A percentile compares a stretch with the other conserved stretches of the same genome.
These are phyloP conservation scores for Belgica antarctica DNA, from an alignment of 2,888 invertebrate species.

Conservation along the genomic window DNA sequence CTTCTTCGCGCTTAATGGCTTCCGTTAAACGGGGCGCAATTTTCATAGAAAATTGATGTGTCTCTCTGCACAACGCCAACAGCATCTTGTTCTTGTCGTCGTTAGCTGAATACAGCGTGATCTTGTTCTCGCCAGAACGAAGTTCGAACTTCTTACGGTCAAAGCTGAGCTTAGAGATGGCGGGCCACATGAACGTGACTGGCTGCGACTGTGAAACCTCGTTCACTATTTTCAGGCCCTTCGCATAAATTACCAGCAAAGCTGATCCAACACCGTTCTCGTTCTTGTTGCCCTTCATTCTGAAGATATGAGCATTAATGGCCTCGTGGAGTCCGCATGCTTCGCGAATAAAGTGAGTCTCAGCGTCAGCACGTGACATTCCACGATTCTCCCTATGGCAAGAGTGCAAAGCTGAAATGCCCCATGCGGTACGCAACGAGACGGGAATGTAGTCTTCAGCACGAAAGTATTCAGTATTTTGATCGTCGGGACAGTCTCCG, in stretches of 20 bases:
- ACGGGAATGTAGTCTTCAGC: conserved; percentile 82
- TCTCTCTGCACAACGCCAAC: conserved; percentile 81
- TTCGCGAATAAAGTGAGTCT: conserved; percentile 84
- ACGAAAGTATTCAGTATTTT: conserved; percentile 65
- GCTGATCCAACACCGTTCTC: conserved; percentile 76
- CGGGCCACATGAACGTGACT: conserved; percentile 89
- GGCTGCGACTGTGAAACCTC: conserved; percentile 65
- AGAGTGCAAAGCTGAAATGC: conserved; percentile 61
- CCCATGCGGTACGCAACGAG: conserved; percentile 60
- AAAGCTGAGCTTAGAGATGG: conserved; percentile 91
- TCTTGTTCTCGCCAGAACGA: conserved; percentile 81
- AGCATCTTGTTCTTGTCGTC: conserved; percentile 93
- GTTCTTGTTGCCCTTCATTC: conserved; percentile 73
- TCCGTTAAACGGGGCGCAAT: conserved; percentile 82
- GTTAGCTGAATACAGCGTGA: conserved; percentile 84
- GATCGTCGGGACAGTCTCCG: conserved; percentile 70
- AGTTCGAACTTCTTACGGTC: conserved; percentile 98
- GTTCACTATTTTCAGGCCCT: conserved; percentile 83
- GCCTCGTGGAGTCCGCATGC: conserved; percentile 79
- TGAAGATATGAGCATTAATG: conserved; percentile 84
- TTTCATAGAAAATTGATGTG: conserved; percentile 94
- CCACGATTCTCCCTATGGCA: conserved; percentile 81
- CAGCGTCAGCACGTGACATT: conserved; percentile 75
- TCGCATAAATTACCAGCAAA: conserved; percentile 87
- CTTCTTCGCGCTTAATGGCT: conserved; percentile 77